These are phyloP conservation scores for Cephus pygmeus DNA, from an alignment of 2,888 invertebrate genomes.

Conservation along the genomic window DNA sequence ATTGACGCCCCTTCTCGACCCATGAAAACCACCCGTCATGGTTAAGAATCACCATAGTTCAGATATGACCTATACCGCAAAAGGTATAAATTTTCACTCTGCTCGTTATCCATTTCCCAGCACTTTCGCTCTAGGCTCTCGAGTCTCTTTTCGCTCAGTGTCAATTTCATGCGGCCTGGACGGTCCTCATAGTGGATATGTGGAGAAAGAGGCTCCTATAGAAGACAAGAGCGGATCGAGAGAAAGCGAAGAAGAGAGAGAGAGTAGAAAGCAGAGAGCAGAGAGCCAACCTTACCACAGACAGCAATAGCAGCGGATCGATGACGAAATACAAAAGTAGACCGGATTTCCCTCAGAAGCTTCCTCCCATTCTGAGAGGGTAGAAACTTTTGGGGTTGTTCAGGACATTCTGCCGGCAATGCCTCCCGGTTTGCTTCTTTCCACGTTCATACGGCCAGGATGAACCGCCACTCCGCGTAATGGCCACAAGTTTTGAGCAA, in stretches of 20 bases:
- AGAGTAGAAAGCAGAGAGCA: neutral
- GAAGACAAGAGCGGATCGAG: slow-evolving; percentile 6
- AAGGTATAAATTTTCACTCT: neutral
- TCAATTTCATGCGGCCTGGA: neutral
- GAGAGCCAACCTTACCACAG: slow-evolving; percentile 1
- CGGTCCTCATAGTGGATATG: neutral
- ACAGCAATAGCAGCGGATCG: slow-evolving; percentile 8
- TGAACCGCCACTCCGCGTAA: slow-evolving; percentile 41
- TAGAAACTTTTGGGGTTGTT: slow-evolving; percentile 31
- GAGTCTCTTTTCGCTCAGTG: neutral
- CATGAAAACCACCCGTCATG: neutral
- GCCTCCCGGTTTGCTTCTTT: neutral
- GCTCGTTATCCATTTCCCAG: neutral
- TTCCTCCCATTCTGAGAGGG: slow-evolving; percentile 27
- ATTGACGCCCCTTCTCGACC: neutral
- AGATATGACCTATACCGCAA: neutral
- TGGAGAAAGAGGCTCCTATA: neutral
- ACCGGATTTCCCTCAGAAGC: slow-evolving; percentile 41
- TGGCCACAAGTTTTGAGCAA: slow-evolving; percentile 52
- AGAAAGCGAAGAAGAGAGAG: slow-evolving; percentile 21
- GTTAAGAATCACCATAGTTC: neutral
- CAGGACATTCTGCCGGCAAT: slow-evolving; percentile 18
- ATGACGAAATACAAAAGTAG: slow-evolving; percentile 23
- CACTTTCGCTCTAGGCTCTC: neutral
- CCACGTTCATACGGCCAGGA: neutral